These are phyloP conservation scores for Heliopora coerulea DNA, from an alignment of 92 coral and sea anemone species.

Conservation along the genomic window DNA sequence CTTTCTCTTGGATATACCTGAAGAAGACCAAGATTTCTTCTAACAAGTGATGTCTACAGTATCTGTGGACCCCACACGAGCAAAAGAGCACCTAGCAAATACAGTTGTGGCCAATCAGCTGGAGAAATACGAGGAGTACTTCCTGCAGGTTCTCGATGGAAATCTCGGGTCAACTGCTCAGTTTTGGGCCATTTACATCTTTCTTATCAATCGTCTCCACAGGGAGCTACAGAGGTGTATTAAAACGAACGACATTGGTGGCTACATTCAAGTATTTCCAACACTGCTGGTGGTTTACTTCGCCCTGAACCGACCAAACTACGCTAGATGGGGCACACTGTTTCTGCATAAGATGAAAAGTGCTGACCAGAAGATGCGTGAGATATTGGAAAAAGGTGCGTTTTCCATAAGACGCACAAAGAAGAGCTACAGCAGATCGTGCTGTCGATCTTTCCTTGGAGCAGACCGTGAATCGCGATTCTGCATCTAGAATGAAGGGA, in stretches of 20 bases:
- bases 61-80: neutral
- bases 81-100: neutral
- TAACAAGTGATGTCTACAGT: slow-evolving; percentile 6
- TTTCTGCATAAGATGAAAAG: neutral
- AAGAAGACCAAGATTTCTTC: slow-evolving; percentile 4
- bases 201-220: slow-evolving; percentile 12
- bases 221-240: neutral
- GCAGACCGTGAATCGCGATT: slow-evolving; percentile 2
- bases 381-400: neutral
- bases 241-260: neutral
- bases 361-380: slow-evolving; percentile 2
- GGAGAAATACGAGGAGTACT: slow-evolving; percentile 1
- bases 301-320: slow-evolving; percentile 14
- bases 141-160: neutral
- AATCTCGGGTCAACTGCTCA: slow-evolving; percentile 11
- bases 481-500: slow-evolving; percentile 17
- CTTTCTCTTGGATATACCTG: slow-evolving; percentile 1
- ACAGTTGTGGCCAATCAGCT: neutral
- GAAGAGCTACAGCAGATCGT: slow-evolving; percentile 10
- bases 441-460: slow-evolving; percentile 20
- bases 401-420: slow-evolving; percentile 11
- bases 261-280: slow-evolving; percentile 8
- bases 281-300: neutral
- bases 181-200: slow-evolving; percentile 19
- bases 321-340: slow-evolving; percentile 11